A percentile compares a stretch with the other conserved stretches of the same genome.
Evolutionary conservation across 92 coral and sea anemone species (phyloP).

Genomic region (Actinostola sp.): DNA sequence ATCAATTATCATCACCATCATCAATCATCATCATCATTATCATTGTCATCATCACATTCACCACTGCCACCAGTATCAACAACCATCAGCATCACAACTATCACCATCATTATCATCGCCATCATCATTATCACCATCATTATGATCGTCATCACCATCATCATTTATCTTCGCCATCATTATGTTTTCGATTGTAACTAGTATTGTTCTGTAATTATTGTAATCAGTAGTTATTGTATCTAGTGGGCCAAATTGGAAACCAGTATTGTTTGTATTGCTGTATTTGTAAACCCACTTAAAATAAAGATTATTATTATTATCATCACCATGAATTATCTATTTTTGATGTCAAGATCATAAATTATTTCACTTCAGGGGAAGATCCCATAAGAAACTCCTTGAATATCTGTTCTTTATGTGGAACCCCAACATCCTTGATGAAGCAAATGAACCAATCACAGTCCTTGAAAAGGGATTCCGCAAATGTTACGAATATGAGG

Average conservation of each 20-base stretch:
- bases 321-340: background rate
- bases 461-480: slow-evolving; percentile 84
- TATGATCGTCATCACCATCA: background rate
- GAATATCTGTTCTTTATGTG: slow-evolving; percentile 93
- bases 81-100: background rate
- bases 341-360: background rate
- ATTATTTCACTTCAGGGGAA: slow-evolving; percentile 58
- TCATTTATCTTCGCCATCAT: background rate
- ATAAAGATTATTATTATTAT: too few relatives aligned
- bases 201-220: background rate
- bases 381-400: slow-evolving; percentile 72
- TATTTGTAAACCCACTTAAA: too few relatives aligned
- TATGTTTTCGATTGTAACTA: background rate
- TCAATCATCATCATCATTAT: background rate
- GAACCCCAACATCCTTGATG: slow-evolving; percentile 70
- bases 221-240: too few relatives aligned
- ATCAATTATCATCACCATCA: too few relatives aligned
- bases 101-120: background rate
- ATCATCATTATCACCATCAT: background rate
- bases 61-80: background rate
- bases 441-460: slow-evolving; percentile 72
- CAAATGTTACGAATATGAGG: slow-evolving; percentile 60
- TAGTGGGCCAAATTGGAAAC: too few relatives aligned
- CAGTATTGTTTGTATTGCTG: too few relatives aligned
- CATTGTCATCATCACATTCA: background rate